These are phyloP conservation scores for Apostichopus japonicus DNA, from an alignment of 35 echinoderm and acorn worm genomes.

Conservation along the genomic window DNA sequence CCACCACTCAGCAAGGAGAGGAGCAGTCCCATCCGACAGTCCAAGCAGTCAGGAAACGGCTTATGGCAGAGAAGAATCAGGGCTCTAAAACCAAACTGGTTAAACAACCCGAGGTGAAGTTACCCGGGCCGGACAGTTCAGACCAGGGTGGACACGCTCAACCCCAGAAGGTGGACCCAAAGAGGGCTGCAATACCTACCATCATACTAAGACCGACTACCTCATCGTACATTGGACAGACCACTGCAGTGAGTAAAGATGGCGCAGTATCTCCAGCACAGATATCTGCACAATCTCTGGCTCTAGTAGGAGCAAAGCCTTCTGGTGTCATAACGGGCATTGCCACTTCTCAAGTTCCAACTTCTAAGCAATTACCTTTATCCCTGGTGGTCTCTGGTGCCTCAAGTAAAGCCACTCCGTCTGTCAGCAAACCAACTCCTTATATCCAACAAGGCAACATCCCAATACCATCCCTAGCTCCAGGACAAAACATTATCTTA, in stretches of 20 bases:
- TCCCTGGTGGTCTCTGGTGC: conserved; percentile 46
- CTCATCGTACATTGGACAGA: background rate
- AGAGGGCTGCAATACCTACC: conserved; percentile 13
- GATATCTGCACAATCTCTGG: conserved; percentile 9
- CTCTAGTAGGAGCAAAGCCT: conserved; percentile 6
- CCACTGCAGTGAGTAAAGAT: background rate
- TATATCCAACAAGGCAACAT: conserved; percentile 24
- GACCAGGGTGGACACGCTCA: background rate
- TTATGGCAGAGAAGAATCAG: conserved; percentile 44
- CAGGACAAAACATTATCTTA: conserved; percentile 53
- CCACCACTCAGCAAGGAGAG: background rate
- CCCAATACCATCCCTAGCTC: conserved; percentile 22
- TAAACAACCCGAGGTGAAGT: conserved; percentile 19
- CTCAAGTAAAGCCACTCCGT: background rate
- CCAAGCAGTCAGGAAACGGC: conserved; percentile 48
- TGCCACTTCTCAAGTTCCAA: background rate
- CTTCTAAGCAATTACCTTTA: conserved; percentile 25
- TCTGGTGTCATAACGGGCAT: conserved; percentile 32
- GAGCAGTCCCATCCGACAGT: conserved; percentile 53
- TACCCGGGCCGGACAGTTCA: background rate
- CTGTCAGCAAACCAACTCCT: background rate
- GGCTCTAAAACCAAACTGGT: background rate
- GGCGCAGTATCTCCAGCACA: background rate
- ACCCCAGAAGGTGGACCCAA: conserved; percentile 7
- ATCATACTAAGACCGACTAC: conserved; percentile 46